Evolutionary conservation across 2,888 invertebrate genomes (phyloP), one percentile per base, ranked within the genome.

Genomic region (Troides helena): DNA sequence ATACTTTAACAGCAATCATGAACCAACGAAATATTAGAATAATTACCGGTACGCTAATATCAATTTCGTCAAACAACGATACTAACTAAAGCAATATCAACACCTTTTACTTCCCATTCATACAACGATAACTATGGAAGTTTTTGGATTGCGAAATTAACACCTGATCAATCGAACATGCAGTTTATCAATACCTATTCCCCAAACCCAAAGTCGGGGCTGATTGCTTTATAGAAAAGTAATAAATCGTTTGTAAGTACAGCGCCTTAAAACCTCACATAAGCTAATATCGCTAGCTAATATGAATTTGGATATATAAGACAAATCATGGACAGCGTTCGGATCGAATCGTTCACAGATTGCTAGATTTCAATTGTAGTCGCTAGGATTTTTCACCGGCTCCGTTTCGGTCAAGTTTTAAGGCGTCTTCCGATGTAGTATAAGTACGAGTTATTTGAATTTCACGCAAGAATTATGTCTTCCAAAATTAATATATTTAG

Each of bases 401-500:
- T 56, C 36, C 64, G n/a, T 59, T 64, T 53, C 14, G 21, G 50
- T 62, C 23, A 62, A 61, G 46, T 21, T 61, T 25, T 59, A 21
- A 56, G 39, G 43, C 61, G 61, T 39, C 25, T 68, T 60, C 46
- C 43, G 60, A 64, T 69, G 6, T 63, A 65, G 18, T 57, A 25
- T 69, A 56, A 61, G 62, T 39, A 59, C 30, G n/a, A 12, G n/a
- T 36, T n/a, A 18, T 69, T 65, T 62, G 30, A 62, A 69, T 17
- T 64, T 64, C 68, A 56, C 62, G 65, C 62, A 65, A 57, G 46
- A 56, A 57, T 69, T 21, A 62, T 62, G 69, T 69, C 69, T 69
- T 69, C 69, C 69, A 69, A 69, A 57, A 62, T 61, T 61, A 23
- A 1, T 58, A 62, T 62, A 65, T 50, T 65, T 65, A 65, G 39